These are phyloP conservation scores for Etheostoma spectabile DNA, from an alignment of 2,113 vertebrate genomes.

Conservation along the genomic window DNA sequence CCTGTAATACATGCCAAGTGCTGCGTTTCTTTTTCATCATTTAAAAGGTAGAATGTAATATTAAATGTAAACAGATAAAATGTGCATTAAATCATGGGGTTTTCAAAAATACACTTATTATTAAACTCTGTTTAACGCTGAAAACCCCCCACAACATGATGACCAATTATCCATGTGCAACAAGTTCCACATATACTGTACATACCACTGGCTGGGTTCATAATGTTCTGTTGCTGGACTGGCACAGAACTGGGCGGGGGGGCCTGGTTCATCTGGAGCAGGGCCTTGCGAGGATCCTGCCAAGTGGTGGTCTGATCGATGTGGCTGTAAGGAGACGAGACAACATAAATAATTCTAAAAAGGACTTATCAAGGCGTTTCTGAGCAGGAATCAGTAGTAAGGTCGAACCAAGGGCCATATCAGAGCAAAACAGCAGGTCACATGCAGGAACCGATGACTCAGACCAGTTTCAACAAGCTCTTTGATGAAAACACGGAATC, in stretches of 20 bases:
- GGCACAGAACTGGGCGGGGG: conserved; percentile 89
- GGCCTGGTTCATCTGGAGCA: conserved; percentile 93
- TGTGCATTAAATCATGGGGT: too few relatives aligned
- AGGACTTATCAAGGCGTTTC: neutral
- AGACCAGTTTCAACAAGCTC: conserved; percentile 35
- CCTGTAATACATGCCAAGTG: too few relatives aligned
- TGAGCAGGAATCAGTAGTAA: conserved; percentile 15
- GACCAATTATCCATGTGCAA: neutral
- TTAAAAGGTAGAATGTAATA: too few relatives aligned
- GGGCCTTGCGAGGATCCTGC: conserved; percentile 96
- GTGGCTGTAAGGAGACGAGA: conserved; percentile 86
- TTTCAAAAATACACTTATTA: too few relatives aligned
- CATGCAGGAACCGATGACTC: conserved; percentile 53
- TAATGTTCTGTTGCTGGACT: conserved; percentile 90
- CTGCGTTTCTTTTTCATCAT: too few relatives aligned
- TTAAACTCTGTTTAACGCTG: neutral
- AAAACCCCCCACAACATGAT: neutral
- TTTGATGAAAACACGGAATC: conserved; percentile 39
- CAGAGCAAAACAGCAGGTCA: conserved; percentile 22
- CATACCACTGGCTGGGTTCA: conserved; percentile 93
- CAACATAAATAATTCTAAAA: neutral
- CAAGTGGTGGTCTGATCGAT: conserved; percentile 98
- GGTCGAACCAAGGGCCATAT: conserved; percentile 23
- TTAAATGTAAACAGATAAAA: too few relatives aligned
- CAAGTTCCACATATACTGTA: conserved; percentile 47